Conservation (phyloP, 2,113 vertebrate species). For the Hemiprocne comata region DNA sequence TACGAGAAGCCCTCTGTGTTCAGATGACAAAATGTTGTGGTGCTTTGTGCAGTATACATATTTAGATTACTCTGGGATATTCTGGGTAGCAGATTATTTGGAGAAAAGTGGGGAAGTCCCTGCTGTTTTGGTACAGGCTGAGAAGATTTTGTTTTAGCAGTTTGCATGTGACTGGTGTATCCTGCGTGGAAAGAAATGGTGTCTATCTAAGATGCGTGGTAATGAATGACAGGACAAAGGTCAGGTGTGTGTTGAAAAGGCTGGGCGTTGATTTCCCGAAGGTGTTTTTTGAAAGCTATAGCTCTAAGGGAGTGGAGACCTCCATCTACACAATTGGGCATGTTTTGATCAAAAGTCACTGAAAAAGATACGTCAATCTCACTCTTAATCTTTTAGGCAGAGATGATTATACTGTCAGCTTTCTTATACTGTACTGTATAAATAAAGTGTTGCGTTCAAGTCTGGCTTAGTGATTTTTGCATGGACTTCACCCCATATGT, state of each 20-base stretch:
- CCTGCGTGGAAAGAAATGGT: conserved; percentile 18
- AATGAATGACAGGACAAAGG: conserved; percentile 51
- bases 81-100: conserved; percentile 34
- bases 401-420: background rate
- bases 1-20: background rate
- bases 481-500: conserved; percentile 60
- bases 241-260: conserved; percentile 35
- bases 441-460: background rate
- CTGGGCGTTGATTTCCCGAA: conserved; percentile 43
- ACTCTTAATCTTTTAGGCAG: background rate
- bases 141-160: conserved; percentile 16
- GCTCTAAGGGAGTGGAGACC: background rate
- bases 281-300: background rate
- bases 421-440: background rate
- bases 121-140: conserved; percentile 31
- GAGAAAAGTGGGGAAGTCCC: conserved; percentile 21
- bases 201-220: conserved; percentile 21
- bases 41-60: background rate
- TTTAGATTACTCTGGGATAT: conserved; percentile 24
- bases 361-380: background rate
- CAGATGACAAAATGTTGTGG: background rate
- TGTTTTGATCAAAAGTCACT: conserved; percentile 39
- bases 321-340: background rate
- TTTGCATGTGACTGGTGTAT: background rate
- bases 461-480: conserved; percentile 43